Evolutionary conservation across 2,888 invertebrate species (phyloP), one percentile per base, ranked within the genome.

Genomic region (Drosophila subsilvestris): DNA sequence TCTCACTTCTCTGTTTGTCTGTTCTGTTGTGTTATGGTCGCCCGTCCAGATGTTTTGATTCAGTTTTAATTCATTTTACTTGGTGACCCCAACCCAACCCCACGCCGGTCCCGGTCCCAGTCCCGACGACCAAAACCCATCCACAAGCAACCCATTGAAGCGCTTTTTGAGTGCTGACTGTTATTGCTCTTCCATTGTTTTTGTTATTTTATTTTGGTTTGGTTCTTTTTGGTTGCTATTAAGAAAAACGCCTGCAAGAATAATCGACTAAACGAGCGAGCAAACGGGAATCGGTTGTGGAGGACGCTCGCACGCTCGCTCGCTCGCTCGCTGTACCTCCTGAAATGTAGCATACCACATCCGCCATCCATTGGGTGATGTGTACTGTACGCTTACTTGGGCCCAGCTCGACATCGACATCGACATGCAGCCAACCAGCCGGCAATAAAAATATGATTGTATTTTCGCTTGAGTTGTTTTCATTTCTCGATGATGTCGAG

Each of bases 391-490:
- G 74, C 70, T 73, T 70, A 74, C 58, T 58, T 74, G 68, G 67
- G 60, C 56, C 57, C 47, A 72, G 49, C 50, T 62, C 56, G 29
- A 12, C 51, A 17, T 68, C 80, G 68, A 72, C 80, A 78, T 86
- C 43, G 20, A 9, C 58, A 37, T 83, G 87, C 84, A 86, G 87
- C 80, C 82, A 86, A 81, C 89, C 89, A 88, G 87, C 79, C 86
- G 84, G 81, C 82, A 91, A 90, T 89, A 88, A 90, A 91, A 90
- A 89, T 90, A 91, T 90, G 90, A 90, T 91, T 90, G 86, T 90
- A 86, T 90, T 90, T 91, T 88, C 90, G 85, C 90, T 83, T 90
- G 90, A 90, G 88, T 90, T 89, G 88, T 79, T 90, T 90, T 87
- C 85, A 87, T 82, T 89, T 87, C 90, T 83, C 83, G 83, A 86